A percentile compares a stretch with the other conserved stretches of the same genome.
Conservation (phyloP, 2,113 vertebrate genomes). For the Plotosus lineatus region DNA sequence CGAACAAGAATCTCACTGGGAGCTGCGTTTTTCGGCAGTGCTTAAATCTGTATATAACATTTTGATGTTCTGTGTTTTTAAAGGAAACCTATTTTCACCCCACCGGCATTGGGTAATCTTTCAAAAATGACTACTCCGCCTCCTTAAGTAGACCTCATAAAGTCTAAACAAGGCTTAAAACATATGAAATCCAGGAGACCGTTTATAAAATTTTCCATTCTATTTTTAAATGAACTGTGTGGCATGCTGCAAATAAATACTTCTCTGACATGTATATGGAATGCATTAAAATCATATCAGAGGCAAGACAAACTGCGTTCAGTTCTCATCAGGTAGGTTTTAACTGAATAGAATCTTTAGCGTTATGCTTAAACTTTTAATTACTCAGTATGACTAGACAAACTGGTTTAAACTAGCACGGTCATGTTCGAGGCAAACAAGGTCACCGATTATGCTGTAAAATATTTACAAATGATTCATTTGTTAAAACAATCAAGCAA, state of each 20-base stretch:
- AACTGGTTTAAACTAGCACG: slow-evolving; percentile 35
- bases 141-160: background rate
- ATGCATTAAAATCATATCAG: background rate
- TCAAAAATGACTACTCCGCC: background rate
- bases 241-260: slow-evolving; percentile 19
- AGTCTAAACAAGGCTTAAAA: background rate
- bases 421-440: background rate
- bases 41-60: too few relatives aligned
- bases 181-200: slow-evolving; percentile 24
- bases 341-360: background rate
- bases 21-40: too few relatives aligned
- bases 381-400: background rate
- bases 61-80: too few relatives aligned
- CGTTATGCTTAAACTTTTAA: background rate
- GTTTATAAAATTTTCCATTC: background rate
- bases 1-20: too few relatives aligned
- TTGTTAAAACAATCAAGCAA: background rate
- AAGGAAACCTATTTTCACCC: too few relatives aligned
- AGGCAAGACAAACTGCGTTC: background rate
- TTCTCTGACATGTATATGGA: background rate
- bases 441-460: background rate
- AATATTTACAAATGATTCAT: background rate
- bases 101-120: too few relatives aligned
- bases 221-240: background rate
- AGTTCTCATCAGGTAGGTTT: background rate